Evolutionary conservation across 2,888 invertebrate genomes (phyloP).

Genomic region (Hyles lineata): DNA sequence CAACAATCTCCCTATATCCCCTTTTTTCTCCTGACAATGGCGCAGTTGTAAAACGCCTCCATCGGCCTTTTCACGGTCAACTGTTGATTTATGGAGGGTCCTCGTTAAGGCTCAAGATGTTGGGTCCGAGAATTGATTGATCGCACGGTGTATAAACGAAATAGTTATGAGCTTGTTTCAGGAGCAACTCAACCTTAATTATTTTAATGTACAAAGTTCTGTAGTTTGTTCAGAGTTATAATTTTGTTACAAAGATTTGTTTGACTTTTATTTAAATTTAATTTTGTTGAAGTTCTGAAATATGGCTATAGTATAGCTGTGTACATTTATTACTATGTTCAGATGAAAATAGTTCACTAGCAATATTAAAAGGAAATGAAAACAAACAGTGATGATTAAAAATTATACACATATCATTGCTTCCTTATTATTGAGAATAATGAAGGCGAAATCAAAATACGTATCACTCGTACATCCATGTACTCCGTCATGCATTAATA

Average conservation of each 20-base stretch:
- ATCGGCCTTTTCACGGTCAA: slow-evolving; percentile 55
- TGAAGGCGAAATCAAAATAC: not conserved
- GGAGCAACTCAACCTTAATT: not conserved
- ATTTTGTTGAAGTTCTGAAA: not conserved
- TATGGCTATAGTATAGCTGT: not conserved
- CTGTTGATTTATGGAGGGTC: slow-evolving; percentile 33
- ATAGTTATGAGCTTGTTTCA: not conserved
- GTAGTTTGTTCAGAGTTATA: not conserved
- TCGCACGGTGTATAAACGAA: not conserved
- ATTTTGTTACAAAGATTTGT: not conserved
- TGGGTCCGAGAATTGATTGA: slow-evolving; percentile 1
- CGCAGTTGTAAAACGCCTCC: slow-evolving; percentile 43
- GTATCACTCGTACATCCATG: not conserved
- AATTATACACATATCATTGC: not conserved
- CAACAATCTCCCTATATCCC: slow-evolving; percentile 39
- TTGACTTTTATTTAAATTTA: not conserved
- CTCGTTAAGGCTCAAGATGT: slow-evolving; percentile 18
- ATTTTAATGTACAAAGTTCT: not conserved
- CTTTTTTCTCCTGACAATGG: slow-evolving; percentile 45
- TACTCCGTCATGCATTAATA: not conserved
- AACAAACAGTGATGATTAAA: not conserved
- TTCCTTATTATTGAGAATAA: not conserved
- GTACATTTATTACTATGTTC: not conserved
- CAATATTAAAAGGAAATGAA: not conserved
- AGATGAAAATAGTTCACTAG: not conserved